phyloP scores from a whole-genome alignment of 2,888 invertebrate species.

The Torymus auratus region DNA sequence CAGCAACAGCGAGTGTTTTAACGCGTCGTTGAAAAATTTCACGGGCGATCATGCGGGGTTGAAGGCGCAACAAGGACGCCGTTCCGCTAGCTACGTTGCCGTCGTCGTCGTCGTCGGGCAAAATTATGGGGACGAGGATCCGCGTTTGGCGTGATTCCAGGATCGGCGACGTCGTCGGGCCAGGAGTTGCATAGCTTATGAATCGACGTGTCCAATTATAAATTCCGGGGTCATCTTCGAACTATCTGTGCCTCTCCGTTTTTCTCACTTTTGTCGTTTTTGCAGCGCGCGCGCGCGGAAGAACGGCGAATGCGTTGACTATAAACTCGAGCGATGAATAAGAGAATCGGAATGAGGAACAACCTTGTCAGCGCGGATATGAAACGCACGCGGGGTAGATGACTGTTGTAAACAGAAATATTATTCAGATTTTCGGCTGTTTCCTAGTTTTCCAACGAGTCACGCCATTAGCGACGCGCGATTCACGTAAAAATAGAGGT shows the following conservation, averaged over 20 bases:
- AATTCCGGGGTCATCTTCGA: constrained; percentile 44
- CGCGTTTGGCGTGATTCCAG: constrained; percentile 45
- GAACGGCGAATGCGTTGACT: no score
- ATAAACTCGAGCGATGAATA: no score
- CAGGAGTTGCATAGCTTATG: constrained; percentile 54
- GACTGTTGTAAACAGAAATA: no score
- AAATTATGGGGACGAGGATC: constrained; percentile 57
- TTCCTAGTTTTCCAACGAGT: no score
- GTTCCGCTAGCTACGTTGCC: neutral
- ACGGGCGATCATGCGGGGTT: constrained; percentile 38
- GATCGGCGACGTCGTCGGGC: constrained; percentile 15
- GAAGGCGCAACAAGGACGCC: constrained; percentile 17
- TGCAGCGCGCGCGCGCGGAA: no score
- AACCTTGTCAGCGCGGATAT: no score
- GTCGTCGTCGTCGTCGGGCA: neutral
- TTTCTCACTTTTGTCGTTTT: neutral
- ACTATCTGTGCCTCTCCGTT: neutral
- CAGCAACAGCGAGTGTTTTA: neutral
- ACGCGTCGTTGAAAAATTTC: constrained; percentile 36
- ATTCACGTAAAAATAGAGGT: no score
- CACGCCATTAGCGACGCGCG: no score
- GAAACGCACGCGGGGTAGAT: no score
- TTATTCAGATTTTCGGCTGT: no score
- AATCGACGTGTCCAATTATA: constrained; percentile 58
- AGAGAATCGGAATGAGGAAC: no score